These are phyloP conservation scores for Strix uralensis DNA, from an alignment of 2,113 vertebrate species.

Conservation along the genomic window DNA sequence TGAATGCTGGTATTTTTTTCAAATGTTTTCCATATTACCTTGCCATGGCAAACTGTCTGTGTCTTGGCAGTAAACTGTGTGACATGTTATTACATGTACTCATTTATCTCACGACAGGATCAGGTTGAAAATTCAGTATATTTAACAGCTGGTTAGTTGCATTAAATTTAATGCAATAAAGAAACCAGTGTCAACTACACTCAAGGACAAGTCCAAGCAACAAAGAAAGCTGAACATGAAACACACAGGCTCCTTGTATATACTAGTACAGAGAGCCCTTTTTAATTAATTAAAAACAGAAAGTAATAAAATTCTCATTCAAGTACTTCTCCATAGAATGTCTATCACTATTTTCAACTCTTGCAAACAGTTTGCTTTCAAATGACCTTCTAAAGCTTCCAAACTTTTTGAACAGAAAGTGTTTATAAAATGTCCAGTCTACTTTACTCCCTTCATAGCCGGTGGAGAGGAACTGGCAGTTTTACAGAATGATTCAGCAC, in stretches of 20 bases:
- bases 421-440: not conserved
- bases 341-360: not conserved
- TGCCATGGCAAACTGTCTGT: not conserved
- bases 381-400: not conserved
- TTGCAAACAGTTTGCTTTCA: not conserved
- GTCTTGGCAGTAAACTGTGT: not conserved
- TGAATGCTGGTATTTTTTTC: not conserved
- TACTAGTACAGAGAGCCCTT: not conserved
- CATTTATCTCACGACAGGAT: not conserved
- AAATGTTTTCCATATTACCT: not conserved
- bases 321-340: not conserved
- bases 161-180: not conserved
- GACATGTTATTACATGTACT: not conserved
- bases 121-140: not conserved
- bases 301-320: not conserved
- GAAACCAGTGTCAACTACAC: not conserved
- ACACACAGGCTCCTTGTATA: not conserved
- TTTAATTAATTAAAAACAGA: not conserved
- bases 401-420: not conserved
- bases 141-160: not conserved
- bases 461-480: not conserved
- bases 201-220: not conserved
- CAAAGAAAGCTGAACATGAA: not conserved
- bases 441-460: not conserved
- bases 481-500: not conserved